Evolutionary conservation across 2,888 invertebrate genomes (phyloP).

Genomic region (Eupeodes latifasciatus): DNA sequence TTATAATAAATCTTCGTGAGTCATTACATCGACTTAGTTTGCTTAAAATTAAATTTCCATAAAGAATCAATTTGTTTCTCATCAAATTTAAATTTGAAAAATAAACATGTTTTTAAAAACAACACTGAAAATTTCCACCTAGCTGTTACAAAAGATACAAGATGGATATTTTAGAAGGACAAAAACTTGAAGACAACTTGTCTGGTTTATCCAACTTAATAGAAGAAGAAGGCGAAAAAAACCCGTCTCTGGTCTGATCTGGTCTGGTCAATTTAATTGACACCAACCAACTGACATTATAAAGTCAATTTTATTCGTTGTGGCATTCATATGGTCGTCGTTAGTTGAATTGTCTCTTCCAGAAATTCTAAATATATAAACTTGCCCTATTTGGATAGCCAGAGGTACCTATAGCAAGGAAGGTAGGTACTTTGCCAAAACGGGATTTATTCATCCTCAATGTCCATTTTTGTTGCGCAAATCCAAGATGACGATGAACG

Average conservation of each 20-base stretch:
- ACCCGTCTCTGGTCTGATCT: background rate
- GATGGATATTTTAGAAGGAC: slow-evolving; percentile 14
- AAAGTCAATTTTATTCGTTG: slow-evolving; percentile 25
- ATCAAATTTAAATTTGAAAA: slow-evolving; percentile 19
- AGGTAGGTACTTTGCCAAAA: background rate
- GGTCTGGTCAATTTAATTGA: slow-evolving; percentile 31
- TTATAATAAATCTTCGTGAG: background rate
- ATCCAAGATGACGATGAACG: slow-evolving; percentile 9
- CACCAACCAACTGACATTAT: slow-evolving; percentile 14
- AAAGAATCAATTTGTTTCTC: slow-evolving; percentile 20
- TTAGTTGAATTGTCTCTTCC: background rate
- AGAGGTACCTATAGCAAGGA: background rate
- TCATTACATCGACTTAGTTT: background rate
- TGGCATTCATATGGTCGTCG: slow-evolving; percentile 28
- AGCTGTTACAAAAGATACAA: background rate
- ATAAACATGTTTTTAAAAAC: slow-evolving; percentile 16
- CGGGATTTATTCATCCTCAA: slow-evolving; percentile 13
- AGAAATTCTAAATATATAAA: slow-evolving; percentile 6
- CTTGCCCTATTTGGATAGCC: background rate
- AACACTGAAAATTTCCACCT: background rate
- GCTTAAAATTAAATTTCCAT: slow-evolving; percentile 9
- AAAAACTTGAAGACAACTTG: slow-evolving; percentile 52
- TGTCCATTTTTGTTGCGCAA: background rate
- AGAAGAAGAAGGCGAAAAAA: background rate
- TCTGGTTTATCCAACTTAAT: slow-evolving; percentile 29